Base-by-base conservation (phyloP, 2,888 invertebrate genomes). In the Tinea trinotella region DNA sequence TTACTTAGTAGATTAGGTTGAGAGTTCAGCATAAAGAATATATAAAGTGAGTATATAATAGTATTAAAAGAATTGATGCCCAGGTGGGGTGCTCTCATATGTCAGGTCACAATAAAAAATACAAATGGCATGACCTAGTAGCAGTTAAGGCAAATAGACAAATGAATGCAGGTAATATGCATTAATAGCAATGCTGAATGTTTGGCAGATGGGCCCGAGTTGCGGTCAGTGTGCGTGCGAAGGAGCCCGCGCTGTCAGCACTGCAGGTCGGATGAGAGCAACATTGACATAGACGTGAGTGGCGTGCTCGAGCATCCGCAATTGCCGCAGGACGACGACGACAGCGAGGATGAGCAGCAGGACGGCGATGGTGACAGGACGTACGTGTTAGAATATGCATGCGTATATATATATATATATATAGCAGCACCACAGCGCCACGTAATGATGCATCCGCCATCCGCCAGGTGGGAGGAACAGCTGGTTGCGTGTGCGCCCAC, bases 401-500 rank as follows among this genome's bases (percentile, higher is more conserved):
- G 5, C 24, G 5, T 24, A 24, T 24, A 24, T 24, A 24, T 7
- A 24, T 24, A 24, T 9, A 24, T 9, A 24, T 9, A 24, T 9
- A 24, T 24, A n/a, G 24, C 24, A 5, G 24, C 9, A 24, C 24
- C 24, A 9, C 24, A 9, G 24, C 6, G 24, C 5, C 24, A 7
- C 24, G 9, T 7, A 24, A 5, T 24, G 9, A 24, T 9, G 5
- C 5, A 24, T 7, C 24, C 24, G 24, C 6, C 5, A 24, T 9
- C 5, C 40, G 40, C 5, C 7, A 40, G 4, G 10, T 12, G 12
- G 48, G 48, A 19, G 2, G 48, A 20, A 19, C 2, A n/a, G 19
- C 19, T 19, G 3, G 10, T 3, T 17, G 13, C 56, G 54, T 58
- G 61, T 2, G 40, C 40, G 12, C 40, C 40, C 13, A 15, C 40